Conservation (phyloP, 2,113 vertebrate species). For the Antidorcas marsupialis region DNA sequence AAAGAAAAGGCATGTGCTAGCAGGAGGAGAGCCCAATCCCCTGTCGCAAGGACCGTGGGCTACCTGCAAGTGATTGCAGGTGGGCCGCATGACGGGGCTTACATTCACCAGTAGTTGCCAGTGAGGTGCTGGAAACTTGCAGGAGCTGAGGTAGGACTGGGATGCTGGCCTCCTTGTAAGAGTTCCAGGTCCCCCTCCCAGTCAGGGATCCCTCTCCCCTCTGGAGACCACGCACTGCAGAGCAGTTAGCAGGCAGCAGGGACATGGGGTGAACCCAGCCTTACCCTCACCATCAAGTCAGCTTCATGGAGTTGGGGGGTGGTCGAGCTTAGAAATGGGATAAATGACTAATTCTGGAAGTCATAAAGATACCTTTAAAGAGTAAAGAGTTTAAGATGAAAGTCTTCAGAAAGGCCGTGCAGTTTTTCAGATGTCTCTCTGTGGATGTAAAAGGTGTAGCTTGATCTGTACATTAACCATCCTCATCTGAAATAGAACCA, state of each 20-base stretch:
- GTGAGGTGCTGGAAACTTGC: background rate
- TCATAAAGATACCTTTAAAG: background rate
- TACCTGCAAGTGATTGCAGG: background rate
- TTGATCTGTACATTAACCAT: background rate
- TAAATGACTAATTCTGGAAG: background rate
- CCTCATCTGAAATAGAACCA: background rate
- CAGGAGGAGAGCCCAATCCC: background rate
- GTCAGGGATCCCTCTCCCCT: background rate
- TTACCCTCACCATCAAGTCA: background rate
- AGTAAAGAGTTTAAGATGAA: background rate
- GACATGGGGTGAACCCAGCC: background rate
- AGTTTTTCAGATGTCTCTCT: background rate
- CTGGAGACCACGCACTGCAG: background rate
- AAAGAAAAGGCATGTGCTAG: background rate
- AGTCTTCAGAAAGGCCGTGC: background rate
- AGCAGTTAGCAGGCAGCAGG: background rate
- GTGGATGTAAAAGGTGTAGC: background rate
- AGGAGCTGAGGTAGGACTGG: too few species aligned
- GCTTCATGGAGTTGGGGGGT: background rate
- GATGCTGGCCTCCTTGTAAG: background rate
- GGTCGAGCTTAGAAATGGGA: background rate
- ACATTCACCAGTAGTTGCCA: background rate
- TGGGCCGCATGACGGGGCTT: rapidly evolving
- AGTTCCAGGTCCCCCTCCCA: background rate
- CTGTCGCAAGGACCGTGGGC: rapidly evolving